Conservation (phyloP, 2,888 invertebrate genomes). For the Acanthosepion pharaonis region DNA sequence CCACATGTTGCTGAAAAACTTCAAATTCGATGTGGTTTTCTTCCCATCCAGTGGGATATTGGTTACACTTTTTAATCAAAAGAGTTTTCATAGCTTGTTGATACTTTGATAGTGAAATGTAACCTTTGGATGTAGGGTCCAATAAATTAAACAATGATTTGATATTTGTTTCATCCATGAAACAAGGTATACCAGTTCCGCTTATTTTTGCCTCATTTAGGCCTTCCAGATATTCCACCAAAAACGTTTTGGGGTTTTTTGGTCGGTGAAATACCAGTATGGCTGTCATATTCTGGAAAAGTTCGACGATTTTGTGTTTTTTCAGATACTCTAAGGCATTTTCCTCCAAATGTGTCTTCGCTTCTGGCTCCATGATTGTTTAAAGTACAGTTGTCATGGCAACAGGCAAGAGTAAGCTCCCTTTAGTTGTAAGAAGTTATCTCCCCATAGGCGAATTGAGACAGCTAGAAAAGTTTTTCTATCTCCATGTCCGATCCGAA, state of each 20-base stretch:
- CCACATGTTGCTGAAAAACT: neutral
- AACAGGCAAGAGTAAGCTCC: neutral
- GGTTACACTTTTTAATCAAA: neutral
- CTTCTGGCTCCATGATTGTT: constrained; percentile 55
- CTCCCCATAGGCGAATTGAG: neutral
- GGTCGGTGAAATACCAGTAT: constrained; percentile 71
- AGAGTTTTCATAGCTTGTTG: constrained; percentile 41
- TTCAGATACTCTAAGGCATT: constrained; percentile 68
- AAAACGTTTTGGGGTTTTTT: constrained; percentile 56
- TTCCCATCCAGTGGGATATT: neutral
- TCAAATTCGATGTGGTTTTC: neutral
- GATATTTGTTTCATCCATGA: constrained; percentile 73
- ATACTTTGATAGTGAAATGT: constrained; percentile 70
- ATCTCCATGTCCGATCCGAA: neutral
- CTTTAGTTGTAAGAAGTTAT: neutral
- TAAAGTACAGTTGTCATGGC: neutral
- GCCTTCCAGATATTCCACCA: neutral
- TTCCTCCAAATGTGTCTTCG: constrained; percentile 54
- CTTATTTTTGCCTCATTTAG: neutral
- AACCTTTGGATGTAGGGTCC: constrained; percentile 71
- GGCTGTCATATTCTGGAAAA: constrained; percentile 71
- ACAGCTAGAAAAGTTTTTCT: neutral
- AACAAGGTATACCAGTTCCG: constrained; percentile 56
- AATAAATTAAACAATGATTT: constrained; percentile 72
- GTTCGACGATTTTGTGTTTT: constrained; percentile 68